Evolutionary conservation across 2,888 invertebrate genomes (phyloP).

Genomic region (Euzetes globulus): DNA sequence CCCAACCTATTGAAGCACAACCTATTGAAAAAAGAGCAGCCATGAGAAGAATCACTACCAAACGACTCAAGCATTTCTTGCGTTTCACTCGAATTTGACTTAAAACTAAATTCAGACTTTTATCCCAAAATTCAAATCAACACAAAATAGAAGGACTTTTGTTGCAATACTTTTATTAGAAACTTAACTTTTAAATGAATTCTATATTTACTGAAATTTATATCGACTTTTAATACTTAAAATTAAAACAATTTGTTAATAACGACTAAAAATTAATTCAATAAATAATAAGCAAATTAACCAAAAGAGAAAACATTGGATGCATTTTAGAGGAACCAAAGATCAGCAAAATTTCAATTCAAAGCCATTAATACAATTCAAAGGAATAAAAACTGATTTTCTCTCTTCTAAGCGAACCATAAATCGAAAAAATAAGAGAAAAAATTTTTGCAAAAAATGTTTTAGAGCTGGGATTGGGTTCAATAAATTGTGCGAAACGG

Average conservation of each 20-base stretch:
- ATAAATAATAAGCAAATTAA: neutral
- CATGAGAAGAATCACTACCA: neutral
- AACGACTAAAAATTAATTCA: no score
- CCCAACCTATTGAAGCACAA: neutral
- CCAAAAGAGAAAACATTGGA: neutral
- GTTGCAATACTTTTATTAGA: no score
- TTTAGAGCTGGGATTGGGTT: conserved; percentile 18
- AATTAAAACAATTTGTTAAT: no score
- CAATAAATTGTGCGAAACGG: conserved; percentile 18
- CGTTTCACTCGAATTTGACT: neutral
- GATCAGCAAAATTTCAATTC: neutral
- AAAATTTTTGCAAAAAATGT: neutral
- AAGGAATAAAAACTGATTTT: neutral
- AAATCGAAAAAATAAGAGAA: neutral
- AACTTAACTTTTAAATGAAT: no score
- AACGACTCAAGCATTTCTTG: conserved; percentile 4
- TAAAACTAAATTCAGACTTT: neutral
- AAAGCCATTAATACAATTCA: neutral
- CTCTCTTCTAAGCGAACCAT: neutral
- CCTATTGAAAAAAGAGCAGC: neutral
- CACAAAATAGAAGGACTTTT: neutral
- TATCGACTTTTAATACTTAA: no score
- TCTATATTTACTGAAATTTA: no score
- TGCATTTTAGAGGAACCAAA: neutral
- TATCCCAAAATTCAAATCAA: neutral